Evolutionary conservation across 2,797 vertebrate species (phyloP).

Genomic region (Potorous gilbertii): DNA sequence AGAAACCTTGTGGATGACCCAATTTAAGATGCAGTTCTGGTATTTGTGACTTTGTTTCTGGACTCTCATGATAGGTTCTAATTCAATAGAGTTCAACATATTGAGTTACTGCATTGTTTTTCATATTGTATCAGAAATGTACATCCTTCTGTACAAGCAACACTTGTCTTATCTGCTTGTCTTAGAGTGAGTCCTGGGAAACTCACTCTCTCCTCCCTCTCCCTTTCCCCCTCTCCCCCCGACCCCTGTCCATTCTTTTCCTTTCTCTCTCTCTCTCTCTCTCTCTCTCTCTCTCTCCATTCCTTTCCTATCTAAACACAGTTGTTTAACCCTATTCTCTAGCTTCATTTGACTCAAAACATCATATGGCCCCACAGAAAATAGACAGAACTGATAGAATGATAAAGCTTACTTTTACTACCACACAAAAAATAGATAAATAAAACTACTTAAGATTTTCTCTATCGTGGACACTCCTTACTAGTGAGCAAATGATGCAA

Average conservation of each 20-base stretch:
- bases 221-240: too few species aligned
- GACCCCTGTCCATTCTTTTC: accelerated
- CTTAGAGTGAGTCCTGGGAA: background rate
- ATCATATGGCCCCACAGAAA: too few species aligned
- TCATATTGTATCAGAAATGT: background rate
- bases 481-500: too few species aligned
- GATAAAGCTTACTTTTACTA: too few species aligned
- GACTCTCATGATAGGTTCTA: background rate
- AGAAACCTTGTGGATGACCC: background rate
- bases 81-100: background rate
- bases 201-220: background rate
- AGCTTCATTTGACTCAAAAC: too few species aligned
- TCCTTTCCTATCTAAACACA: background rate
- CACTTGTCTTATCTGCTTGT: background rate
- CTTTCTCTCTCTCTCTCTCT: too few species aligned
- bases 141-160: background rate
- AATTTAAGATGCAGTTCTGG: background rate
- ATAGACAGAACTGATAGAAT: too few species aligned
- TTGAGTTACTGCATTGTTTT: background rate
- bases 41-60: background rate
- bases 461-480: too few species aligned
- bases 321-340: too few species aligned
- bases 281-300: too few species aligned
- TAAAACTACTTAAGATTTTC: too few species aligned
- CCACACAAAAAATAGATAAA: too few species aligned